Evolutionary conservation across 2,888 invertebrate genomes (phyloP), one percentile per base, ranked within the genome.

Genomic region (Syrista parreyssii): DNA sequence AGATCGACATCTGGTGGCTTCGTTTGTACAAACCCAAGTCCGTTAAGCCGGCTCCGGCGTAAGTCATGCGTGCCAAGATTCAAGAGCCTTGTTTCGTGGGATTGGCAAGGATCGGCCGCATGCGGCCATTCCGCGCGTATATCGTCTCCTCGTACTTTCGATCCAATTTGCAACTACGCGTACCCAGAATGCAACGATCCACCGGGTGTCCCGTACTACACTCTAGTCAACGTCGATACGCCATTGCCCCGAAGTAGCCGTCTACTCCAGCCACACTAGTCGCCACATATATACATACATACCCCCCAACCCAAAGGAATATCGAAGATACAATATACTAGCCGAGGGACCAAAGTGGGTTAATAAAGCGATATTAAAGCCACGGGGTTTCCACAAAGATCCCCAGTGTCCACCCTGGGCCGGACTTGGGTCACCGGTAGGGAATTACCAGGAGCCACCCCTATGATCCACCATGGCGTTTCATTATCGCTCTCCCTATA

Each of bases 281-380:
- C 4, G 12, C 0, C 36, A 15, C 0, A 40, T 15, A 15, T 9
- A 9, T 34, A 34, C 34, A 34, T 0, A 40, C 15, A 6, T 6
- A 15, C 1, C 4, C 40, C 15, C 40, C 9, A 15, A 40, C 6
- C 15, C 4, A 6, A 40, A 40, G 40, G 40, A 40, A 40, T 40
- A 40, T 40, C 40, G 40, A 40, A 40, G 40, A 40, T 15, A 40
- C 15, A 15, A 40, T 6, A 4, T 40, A 40, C 6, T 3, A 9
- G 9, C 69, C 4, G 4, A 9, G 78, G 30, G 81, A 75, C 78
- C 87, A 86, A 89, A 91, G 88, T 90, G 88, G 89, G 88, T 88
- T 89, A 90, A 90, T 90, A 90, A 90, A 89, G 88, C 87, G 88
- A 90, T 91, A 91, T 91, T 91, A 90, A 89, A 88, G 84, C 90